Evolutionary conservation across 2,113 vertebrate genomes (phyloP), one percentile per base, ranked within the genome.

Genomic region (Oncorhynchus tshawytscha): DNA sequence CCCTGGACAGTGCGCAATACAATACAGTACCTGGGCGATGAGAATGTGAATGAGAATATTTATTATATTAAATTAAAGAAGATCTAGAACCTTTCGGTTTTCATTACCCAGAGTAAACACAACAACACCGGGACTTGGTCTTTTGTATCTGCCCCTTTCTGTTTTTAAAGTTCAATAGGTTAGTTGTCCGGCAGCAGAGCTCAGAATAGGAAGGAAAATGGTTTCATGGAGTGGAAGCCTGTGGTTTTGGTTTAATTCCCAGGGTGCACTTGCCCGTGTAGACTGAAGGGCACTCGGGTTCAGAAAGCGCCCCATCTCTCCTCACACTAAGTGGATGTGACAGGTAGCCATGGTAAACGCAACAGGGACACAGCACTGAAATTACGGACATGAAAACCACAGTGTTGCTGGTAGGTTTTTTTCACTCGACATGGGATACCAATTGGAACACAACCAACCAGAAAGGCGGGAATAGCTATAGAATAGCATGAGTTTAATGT

Each of bases 211-310:
- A 45, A 11, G 39, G 60, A 81, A 74, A 88, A 89, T 89, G 89
- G 85, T 86, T 89, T 89, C 82, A 86, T 92, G 88, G 81, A 84
- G 83, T 89, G 82, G 84, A 91, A 91, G 83, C 84, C 85, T 83
- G 82, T 74, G 86, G 85, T 86, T 86, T 87, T 81, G 73, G 86
- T 82, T 91, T 84, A 84, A 83, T 87, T 90, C 86, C 85, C 84
- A 84, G 79, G 83, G 85, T 88, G 78, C 71, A 79, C 54, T 83
- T 89, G 84, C 68, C 82, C 29, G 49, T 76, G 81, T 80, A 84
- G 78, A 88, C 80, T 88, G 85, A 86, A 89, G 85, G 88, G 85
- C 88, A 88, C 82, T 87, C 71, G 79, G 84, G 87, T 90, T 91
- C 84, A 88, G 73, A 82, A 81, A 77, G 78, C 84, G 74, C 49